These are phyloP conservation scores for Bactericera cockerelli DNA, from an alignment of 1,140 invertebrate genomes.

Conservation along the genomic window DNA sequence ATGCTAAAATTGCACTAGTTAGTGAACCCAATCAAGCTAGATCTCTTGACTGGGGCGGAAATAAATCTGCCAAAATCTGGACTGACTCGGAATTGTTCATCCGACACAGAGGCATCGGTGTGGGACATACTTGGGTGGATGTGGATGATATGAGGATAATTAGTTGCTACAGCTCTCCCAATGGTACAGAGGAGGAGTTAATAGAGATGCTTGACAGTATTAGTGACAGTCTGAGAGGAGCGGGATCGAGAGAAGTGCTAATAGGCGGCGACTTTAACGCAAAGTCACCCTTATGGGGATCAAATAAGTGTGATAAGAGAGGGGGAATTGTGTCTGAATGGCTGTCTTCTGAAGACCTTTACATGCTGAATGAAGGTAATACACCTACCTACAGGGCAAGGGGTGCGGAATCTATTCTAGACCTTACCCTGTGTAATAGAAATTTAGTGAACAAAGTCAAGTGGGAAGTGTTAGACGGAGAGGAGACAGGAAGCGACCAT, in stretches of 20 bases:
- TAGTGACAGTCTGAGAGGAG: background rate
- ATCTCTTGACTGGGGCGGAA: background rate
- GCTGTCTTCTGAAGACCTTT: background rate
- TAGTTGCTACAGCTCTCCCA: background rate
- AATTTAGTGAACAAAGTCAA: background rate
- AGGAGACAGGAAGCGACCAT: background rate
- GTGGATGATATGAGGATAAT: background rate
- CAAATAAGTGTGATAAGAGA: background rate
- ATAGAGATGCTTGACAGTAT: background rate
- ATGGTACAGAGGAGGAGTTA: background rate
- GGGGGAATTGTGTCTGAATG: background rate
- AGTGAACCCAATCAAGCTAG: no score
- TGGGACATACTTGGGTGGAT: background rate
- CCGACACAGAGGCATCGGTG: background rate
- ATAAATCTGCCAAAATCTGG: background rate
- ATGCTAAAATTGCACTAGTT: background rate
- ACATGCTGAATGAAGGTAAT: background rate
- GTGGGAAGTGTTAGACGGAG: background rate
- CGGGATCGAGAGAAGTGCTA: background rate
- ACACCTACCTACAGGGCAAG: background rate
- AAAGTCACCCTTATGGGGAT: background rate
- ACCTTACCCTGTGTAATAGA: background rate
- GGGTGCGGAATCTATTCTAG: background rate
- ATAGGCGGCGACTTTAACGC: conserved; percentile 1
- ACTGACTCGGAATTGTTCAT: background rate